Conservation (phyloP, 2,888 invertebrate genomes). For the Dicroscelio sp. region DNA sequence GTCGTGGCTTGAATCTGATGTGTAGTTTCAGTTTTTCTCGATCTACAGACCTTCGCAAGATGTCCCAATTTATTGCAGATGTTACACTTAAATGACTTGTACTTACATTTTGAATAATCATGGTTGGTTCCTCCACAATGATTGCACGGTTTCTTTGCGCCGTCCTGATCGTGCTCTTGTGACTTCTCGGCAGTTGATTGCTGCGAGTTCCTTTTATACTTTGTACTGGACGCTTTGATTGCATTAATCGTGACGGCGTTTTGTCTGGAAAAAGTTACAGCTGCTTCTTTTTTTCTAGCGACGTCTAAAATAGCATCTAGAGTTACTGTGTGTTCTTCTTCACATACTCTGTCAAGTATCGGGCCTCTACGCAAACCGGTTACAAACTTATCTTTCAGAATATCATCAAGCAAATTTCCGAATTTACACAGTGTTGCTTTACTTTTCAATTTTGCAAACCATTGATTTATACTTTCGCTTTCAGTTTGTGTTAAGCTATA, state of each 20-base stretch:
- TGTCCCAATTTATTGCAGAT: slow-evolving; percentile 12
- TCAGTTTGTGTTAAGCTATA: slow-evolving; percentile 84
- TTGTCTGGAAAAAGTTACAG: neutral
- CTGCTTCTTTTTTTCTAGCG: slow-evolving; percentile 76
- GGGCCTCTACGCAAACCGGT: slow-evolving; percentile 61
- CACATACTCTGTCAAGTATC: slow-evolving; percentile 75
- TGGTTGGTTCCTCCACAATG: neutral
- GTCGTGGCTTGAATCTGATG: too few relatives aligned
- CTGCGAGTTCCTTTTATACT: slow-evolving; percentile 17
- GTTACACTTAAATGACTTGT: slow-evolving; percentile 25
- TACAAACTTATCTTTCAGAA: slow-evolving; percentile 84
- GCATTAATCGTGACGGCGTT: neutral
- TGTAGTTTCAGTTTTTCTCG: too few relatives aligned
- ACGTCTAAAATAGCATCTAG: slow-evolving; percentile 58
- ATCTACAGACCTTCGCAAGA: neutral
- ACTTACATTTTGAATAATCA: neutral
- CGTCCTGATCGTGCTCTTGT: slow-evolving; percentile 43
- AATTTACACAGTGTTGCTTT: slow-evolving; percentile 75
- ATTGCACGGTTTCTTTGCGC: neutral
- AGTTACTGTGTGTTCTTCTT: slow-evolving; percentile 56
- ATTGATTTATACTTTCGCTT: slow-evolving; percentile 58
- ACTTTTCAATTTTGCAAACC: slow-evolving; percentile 87
- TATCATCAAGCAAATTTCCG: slow-evolving; percentile 69
- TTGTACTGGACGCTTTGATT: neutral
- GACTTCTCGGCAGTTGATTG: neutral